These are phyloP conservation scores for Drosophila atroscutellata DNA, from an alignment of 2,888 invertebrate species.

Conservation along the genomic window DNA sequence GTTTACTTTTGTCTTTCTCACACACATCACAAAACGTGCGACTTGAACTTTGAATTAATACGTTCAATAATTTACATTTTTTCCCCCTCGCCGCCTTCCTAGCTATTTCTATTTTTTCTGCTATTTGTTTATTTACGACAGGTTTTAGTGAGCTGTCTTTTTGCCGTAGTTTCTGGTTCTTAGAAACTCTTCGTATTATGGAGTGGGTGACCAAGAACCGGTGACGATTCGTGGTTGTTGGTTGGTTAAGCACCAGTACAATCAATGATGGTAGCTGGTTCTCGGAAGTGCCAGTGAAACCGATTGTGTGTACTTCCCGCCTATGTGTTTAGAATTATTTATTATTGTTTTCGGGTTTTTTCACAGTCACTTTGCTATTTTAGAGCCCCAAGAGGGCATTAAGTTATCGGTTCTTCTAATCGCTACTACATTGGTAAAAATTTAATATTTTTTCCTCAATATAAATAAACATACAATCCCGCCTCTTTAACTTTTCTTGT, in stretches of 20 bases:
- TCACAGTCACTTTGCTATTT: constrained; percentile 1
- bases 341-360: constrained; percentile 44
- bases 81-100: constrained; percentile 6
- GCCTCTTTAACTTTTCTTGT: neutral
- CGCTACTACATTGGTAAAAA: constrained; percentile 3
- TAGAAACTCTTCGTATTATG: constrained; percentile 40
- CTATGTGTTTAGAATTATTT: constrained; percentile 63
- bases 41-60: constrained; percentile 80
- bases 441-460: neutral
- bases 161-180: constrained; percentile 45
- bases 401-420: constrained; percentile 20
- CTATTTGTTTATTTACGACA: constrained; percentile 70
- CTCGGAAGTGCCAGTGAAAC: constrained; percentile 66
- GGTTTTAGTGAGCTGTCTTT: constrained; percentile 49
- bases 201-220: constrained; percentile 41
- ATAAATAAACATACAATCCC: neutral
- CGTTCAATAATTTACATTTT: constrained; percentile 77
- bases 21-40: constrained; percentile 75
- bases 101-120: constrained; percentile 28
- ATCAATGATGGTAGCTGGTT: constrained; percentile 50
- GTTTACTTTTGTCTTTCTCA: constrained; percentile 59
- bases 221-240: constrained; percentile 19
- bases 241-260: constrained; percentile 7
- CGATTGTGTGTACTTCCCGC: constrained; percentile 67
- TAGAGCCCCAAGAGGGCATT: constrained; percentile 6